A percentile compares a stretch with the other conserved stretches of the same genome.
Evolutionary conservation across 2,888 invertebrate species (phyloP).

Genomic region (Thumatha senex): DNA sequence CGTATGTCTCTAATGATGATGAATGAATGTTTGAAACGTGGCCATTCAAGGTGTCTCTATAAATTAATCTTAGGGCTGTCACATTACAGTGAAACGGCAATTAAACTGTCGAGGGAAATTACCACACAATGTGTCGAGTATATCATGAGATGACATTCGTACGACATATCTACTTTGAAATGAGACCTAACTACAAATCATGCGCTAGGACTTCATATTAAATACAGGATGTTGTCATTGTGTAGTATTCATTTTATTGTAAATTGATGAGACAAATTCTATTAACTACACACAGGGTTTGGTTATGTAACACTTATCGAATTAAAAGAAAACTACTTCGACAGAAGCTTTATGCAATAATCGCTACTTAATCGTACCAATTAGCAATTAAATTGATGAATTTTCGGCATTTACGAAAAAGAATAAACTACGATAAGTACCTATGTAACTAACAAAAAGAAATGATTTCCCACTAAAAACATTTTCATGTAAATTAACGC

Average conservation of each 20-base stretch:
- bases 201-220: constrained; percentile 49
- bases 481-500: too few relatives aligned
- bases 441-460: too few relatives aligned
- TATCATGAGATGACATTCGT: constrained; percentile 75
- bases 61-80: constrained; percentile 75
- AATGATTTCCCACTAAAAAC: too few relatives aligned
- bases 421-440: too few relatives aligned
- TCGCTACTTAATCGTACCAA: too few relatives aligned
- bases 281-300: too few relatives aligned
- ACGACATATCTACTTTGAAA: constrained; percentile 46
- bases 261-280: not conserved
- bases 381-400: too few relatives aligned
- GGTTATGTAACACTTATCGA: too few relatives aligned
- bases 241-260: not conserved
- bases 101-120: constrained; percentile 74
- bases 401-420: too few relatives aligned
- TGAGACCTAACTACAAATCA: constrained; percentile 56
- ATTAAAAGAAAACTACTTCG: too few relatives aligned
- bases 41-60: constrained; percentile 73
- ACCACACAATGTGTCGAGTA: constrained; percentile 80
- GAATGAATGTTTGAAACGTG: constrained; percentile 66
- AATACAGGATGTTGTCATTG: constrained; percentile 40
- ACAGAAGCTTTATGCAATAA: too few relatives aligned
- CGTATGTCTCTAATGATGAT: constrained; percentile 70
- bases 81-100: constrained; percentile 73